Evolutionary conservation across 2,888 invertebrate genomes (phyloP), one percentile per base, ranked within the genome.

Genomic region (Mamestra brassicae): DNA sequence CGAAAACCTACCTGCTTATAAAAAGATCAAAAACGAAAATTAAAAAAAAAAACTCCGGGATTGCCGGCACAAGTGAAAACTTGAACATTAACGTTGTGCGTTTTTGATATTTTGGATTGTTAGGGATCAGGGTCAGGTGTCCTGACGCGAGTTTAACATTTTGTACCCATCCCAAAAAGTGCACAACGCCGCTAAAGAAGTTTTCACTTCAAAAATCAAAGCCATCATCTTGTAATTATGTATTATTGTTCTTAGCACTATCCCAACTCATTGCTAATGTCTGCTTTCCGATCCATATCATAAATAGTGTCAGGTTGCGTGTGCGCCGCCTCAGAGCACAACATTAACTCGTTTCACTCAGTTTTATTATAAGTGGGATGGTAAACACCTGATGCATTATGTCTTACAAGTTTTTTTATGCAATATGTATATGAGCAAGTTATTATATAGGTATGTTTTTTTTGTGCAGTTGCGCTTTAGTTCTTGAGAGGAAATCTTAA

Each of bases 291-390:
- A 79, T 78, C 57, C 61, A 61, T 83, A 70, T 70, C 74, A 71
- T 64, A 70, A 63, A 57, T 62, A 65, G 83, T 57, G 65, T 80
- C 83, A 69, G 61, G 47, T 78, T 67, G 84, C 84, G 75, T 80
- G 70, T 34, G 42, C 61, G 65, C 63, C 67, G 80, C 54, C 62
- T 73, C 66, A 71, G 63, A 74, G 60, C 83, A 67, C 58, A 52
- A 2, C 74, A 72, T 71, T 71, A 74, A 70, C 68, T 79, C 61
- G 67, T 84, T 81, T 84, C 70, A 64, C 63, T 71, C 57, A 64
- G 68, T 81, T 82, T 69, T 83, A 69, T 63, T 69, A 54, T 60
- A 34, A 45, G 36, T 36, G 64, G 17, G 45, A 57, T 71, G n/a
- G 50, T 63, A 71, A 74, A 79, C 80, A 71, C 63, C 65, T 50